Evolutionary conservation across 2,113 vertebrate genomes (phyloP).

Genomic region (Cichladusa arquata): DNA sequence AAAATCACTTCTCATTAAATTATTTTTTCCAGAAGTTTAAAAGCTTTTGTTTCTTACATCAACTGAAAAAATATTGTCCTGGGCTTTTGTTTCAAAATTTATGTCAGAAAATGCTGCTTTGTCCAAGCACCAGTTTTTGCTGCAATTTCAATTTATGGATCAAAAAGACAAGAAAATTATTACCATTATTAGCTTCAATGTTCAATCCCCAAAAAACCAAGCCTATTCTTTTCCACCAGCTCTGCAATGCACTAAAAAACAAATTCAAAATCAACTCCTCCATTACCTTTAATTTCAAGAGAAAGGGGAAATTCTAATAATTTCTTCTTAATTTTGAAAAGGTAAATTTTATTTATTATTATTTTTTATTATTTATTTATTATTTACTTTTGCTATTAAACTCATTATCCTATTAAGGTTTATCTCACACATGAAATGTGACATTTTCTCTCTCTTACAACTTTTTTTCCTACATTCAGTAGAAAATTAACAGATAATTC

Average conservation of each 20-base stretch:
- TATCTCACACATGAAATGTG: background rate
- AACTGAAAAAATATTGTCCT: background rate
- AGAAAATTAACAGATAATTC: background rate
- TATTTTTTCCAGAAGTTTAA: background rate
- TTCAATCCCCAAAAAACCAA: background rate
- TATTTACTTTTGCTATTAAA: background rate
- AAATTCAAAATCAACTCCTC: background rate
- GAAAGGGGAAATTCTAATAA: background rate
- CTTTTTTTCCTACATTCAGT: background rate
- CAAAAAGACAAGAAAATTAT: background rate
- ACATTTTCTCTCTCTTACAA: background rate
- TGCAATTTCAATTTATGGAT: background rate
- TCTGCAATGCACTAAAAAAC: background rate
- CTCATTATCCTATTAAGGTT: background rate
- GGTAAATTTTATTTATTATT: background rate
- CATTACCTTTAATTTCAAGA: background rate
- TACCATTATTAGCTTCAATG: background rate
- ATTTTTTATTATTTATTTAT: too few species aligned
- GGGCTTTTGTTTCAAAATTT: background rate
- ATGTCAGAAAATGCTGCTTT: background rate
- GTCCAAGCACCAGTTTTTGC: background rate
- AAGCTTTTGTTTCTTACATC: background rate
- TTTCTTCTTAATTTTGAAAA: background rate
- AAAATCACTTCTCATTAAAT: background rate
- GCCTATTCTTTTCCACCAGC: background rate